phyloP scores from a whole-genome alignment of 2,113 vertebrate genomes.

The Panthera uncia region DNA sequence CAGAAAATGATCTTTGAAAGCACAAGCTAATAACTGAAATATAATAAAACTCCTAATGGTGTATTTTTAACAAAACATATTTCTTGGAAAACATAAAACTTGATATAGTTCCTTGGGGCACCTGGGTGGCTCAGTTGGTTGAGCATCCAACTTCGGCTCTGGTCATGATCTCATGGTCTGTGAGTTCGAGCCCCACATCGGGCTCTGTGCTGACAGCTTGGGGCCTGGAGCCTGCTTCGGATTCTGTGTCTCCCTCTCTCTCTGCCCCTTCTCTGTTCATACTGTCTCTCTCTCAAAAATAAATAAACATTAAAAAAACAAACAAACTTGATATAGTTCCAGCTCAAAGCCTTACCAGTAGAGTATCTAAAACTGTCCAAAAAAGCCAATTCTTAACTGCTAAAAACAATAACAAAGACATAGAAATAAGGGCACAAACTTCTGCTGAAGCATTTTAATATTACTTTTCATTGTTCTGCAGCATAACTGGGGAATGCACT shows the following conservation, averaged over 20 bases:
- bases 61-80: neutral
- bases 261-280: too few species aligned
- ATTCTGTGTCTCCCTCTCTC: too few species aligned
- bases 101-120: neutral
- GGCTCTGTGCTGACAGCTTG: too few species aligned
- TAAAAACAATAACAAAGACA: neutral
- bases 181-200: too few species aligned
- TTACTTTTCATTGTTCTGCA: neutral
- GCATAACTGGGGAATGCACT: neutral
- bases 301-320: too few species aligned
- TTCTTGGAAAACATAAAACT: neutral
- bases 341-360: neutral
- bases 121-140: too few species aligned
- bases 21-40: neutral
- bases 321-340: neutral
- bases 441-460: neutral
- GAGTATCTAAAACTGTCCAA: neutral
- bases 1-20: neutral
- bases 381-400: neutral
- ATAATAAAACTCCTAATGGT: neutral
- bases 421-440: neutral
- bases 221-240: too few species aligned
- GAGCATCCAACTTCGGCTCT: accelerated
- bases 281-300: too few species aligned
- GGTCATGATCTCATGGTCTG: too few species aligned